phyloP scores from a whole-genome alignment of 2,888 invertebrate genomes.

The Chrysomela aeneicollis region DNA sequence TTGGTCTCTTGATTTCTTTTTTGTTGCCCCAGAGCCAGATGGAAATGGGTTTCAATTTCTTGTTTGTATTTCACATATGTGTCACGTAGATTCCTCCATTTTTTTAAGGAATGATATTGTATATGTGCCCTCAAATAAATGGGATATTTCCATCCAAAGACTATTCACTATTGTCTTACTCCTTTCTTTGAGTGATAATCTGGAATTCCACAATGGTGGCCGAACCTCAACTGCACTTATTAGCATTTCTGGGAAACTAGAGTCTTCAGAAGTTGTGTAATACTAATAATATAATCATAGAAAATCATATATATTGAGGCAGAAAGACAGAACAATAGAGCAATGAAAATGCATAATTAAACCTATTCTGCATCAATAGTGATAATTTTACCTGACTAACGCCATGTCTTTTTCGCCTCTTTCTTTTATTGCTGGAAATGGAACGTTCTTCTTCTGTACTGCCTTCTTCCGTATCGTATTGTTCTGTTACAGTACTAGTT shows the following conservation, averaged over 20 bases:
- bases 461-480: too few species aligned
- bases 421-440: too few species aligned
- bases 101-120: conserved; percentile 2
- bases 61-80: not conserved
- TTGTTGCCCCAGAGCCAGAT: not conserved
- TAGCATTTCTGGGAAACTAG: not conserved
- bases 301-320: too few species aligned
- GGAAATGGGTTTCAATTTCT: conserved; percentile 2
- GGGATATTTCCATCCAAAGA: not conserved
- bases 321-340: too few species aligned
- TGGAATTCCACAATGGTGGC: conserved; percentile 1
- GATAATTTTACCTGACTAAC: too few species aligned
- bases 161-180: conserved; percentile 5
- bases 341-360: too few species aligned
- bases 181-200: not conserved
- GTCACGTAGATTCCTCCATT: conserved; percentile 2
- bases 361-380: too few species aligned
- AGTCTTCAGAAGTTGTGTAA: too few species aligned
- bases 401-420: too few species aligned
- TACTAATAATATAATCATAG: too few species aligned
- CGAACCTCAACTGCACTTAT: not conserved
- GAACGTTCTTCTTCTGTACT: too few species aligned
- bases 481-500: too few species aligned
- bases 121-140: conserved; percentile 3
- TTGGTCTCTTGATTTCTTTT: conserved; percentile 1